These are phyloP conservation scores for Drosophila orosa DNA, from an alignment of 1,140 invertebrate species.

Conservation along the genomic window DNA sequence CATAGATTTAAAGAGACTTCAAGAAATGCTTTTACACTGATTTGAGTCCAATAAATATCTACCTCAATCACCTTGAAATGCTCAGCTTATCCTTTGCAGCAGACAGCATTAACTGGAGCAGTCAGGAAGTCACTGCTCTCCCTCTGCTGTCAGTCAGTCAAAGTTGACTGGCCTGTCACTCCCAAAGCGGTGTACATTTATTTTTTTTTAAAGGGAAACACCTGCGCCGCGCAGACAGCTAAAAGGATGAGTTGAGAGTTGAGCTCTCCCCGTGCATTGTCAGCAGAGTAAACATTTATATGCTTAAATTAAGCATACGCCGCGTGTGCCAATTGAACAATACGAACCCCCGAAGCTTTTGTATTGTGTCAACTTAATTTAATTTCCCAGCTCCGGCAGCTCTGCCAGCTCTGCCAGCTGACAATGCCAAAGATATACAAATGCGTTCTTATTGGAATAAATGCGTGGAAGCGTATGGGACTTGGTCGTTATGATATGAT, in stretches of 20 bases:
- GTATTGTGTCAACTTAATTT: conserved; percentile 54
- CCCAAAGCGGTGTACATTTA: conserved; percentile 8
- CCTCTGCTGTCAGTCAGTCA: conserved; percentile 16
- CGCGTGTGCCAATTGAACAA: conserved; percentile 37
- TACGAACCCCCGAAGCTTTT: conserved; percentile 20
- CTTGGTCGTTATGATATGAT: conserved; percentile 20
- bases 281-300: conserved; percentile 41
- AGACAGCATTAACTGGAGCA: conserved; percentile 24
- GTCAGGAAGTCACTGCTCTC: conserved; percentile 19
- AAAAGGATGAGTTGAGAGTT: conserved; percentile 19
- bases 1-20: neutral
- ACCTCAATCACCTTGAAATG: conserved; percentile 1
- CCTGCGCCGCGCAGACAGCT: conserved; percentile 7
- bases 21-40: neutral
- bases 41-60: neutral
- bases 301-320: conserved; percentile 53
- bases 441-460: conserved; percentile 13
- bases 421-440: conserved; percentile 35
- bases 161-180: conserved; percentile 29
- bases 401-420: conserved; percentile 18
- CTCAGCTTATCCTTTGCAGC: conserved; percentile 13
- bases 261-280: conserved; percentile 30
- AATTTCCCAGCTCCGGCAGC: conserved; percentile 28
- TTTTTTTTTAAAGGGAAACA: conserved; percentile 27
- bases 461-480: conserved; percentile 1